phyloP scores from a whole-genome alignment of 2,797 vertebrate genomes.

The Chelidonichthys spinosus region DNA sequence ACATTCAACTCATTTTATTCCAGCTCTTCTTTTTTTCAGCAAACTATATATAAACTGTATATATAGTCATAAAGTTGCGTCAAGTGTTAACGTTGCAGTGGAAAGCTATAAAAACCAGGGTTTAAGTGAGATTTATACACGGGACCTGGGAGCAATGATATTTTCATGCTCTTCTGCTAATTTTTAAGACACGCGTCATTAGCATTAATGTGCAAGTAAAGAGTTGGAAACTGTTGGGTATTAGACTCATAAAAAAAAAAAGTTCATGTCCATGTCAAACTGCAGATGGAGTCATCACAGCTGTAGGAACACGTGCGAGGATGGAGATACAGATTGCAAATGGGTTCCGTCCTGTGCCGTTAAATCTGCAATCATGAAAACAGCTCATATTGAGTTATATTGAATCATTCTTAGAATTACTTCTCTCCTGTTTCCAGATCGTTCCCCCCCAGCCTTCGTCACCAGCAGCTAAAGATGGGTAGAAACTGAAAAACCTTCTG shows the following conservation, averaged over 20 bases:
- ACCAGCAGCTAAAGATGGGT: constrained; percentile 12
- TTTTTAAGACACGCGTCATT: constrained; percentile 34
- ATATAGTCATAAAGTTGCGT: constrained; percentile 3
- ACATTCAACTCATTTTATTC: not conserved
- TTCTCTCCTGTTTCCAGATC: constrained; percentile 3
- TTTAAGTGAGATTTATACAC: constrained; percentile 22
- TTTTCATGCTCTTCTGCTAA: constrained; percentile 9
- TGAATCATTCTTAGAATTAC: no score
- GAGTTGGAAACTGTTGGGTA: constrained; percentile 26
- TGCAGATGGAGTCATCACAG: constrained; percentile 45
- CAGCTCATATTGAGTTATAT: not conserved
- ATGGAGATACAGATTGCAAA: constrained; percentile 21
- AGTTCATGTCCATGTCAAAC: constrained; percentile 22
- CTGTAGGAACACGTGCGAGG: not conserved
- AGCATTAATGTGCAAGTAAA: constrained; percentile 25
- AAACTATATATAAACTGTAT: not conserved
- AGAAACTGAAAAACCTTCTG: constrained; percentile 45
- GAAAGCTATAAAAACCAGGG: constrained; percentile 4
- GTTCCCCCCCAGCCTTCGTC: not conserved
- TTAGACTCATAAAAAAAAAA: constrained; percentile 27
- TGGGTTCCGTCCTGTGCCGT: not conserved
- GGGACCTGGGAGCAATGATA: constrained; percentile 1
- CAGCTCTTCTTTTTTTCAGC: not conserved
- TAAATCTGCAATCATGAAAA: not conserved
- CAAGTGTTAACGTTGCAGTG: not conserved